Base-by-base conservation (phyloP, 2,113 vertebrate species). In the Xenopus laevis region DNA sequence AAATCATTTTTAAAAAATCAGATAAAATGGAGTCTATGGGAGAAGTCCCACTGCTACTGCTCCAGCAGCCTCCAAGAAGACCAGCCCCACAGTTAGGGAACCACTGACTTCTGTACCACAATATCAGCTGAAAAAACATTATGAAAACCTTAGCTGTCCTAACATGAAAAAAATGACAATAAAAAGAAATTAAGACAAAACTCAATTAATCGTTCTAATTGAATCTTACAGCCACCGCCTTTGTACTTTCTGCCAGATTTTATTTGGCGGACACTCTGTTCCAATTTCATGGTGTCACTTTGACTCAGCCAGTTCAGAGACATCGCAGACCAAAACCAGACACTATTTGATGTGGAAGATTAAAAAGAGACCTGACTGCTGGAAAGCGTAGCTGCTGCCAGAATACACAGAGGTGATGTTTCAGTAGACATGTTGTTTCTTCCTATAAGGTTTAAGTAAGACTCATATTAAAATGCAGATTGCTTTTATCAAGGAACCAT, bases 161-260 rank as follows among this genome's bases (percentile, higher is more conserved):
- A 79, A 79, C 73, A 59, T 69, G 78, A 68, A 58, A 74, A 70
- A 44, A 79, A 69, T 64, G 63, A 62, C 15, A 67, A 44, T 17
- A 50, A 47, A 64, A 68, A 79, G 79, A 79, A 80, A 40, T 40
- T 6, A 40, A 72, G 59, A 74, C 82, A 82, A 81, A 81, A 65
- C 58, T 70, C 33, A 79, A 78, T 84, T 81, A 81, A 83, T 83
- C 79, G 78, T 44, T 64, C 65, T 67, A 78, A 81, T 33, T 57
- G 72, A 80, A 44, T 61, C 12, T 69, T 81, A 71, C 72, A 64
- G 45, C 57, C 77, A 30, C 78, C 74, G 63, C 75, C 64, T 78
- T 68, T 77, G 72, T 81, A 80, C 59, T 50, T 7, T 17, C 47
- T 81, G 73, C 74, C 82, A 78, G 58, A 52, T 73, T 60, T 58